Evolutionary conservation across 1,140 invertebrate species (phyloP), one percentile per base, ranked within the genome.

Genomic region (Acyrthosiphon pisum): DNA sequence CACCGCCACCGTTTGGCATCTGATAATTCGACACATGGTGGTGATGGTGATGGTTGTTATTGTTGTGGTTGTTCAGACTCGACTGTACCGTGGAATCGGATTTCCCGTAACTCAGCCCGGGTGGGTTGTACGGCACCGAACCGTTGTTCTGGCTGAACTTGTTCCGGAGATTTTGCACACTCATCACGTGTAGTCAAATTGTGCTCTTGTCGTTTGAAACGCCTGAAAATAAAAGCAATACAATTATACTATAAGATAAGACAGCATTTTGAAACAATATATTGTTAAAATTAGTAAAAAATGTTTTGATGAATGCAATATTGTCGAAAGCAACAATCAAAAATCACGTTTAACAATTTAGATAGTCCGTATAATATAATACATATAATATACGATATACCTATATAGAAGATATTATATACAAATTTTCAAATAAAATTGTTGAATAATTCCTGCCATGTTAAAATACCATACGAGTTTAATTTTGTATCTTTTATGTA

Each of bases 121-220:
- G 93, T 8, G 93, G 88, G 14, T 94, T 68, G 44, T 89, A 89
- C 44, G 93, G 90, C 1, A 90, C 93, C 23, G 93, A 48, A 7
- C 68, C 87, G 37, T 14, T 81, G 81, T 84, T 93, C 37, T 93
- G 93, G 76, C 88, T 94, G 76, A 94, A 94, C 50, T 94, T 93
- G 23, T 93, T 88, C 46, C 93, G 91, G 11, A 94, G 93, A 44
- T 94, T 94, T 81, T 94, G 93, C 22, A 94, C 94, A 76, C 93
- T 94, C 94, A 94, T 94, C 41, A 76, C 91, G 91, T 48, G 68
- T n/a, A 81, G 1, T 14, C 41, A 4, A 30, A 46, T 30, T 46
- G 84, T 7, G 76, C 20, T 83, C 20, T 76, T 14, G 37, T 44
- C 9, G 81, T 41, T 7, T n/a, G 23, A 84, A 84, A 41, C 22